Conservation (phyloP, 2,888 invertebrate genomes). For the Athripsodes cinereus region DNA sequence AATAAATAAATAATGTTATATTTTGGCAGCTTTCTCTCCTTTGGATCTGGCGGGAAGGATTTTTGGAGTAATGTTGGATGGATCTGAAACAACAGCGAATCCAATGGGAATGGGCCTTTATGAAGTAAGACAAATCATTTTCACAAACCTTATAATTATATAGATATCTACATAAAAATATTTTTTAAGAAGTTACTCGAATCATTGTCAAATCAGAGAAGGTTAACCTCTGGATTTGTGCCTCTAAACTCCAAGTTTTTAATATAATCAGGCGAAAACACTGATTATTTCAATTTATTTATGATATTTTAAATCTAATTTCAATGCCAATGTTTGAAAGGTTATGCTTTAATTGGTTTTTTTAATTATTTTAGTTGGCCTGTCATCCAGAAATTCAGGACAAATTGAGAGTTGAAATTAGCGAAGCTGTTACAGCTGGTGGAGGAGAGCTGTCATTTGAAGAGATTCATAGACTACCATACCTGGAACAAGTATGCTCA, state of each 20-base stretch:
- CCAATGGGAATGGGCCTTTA: conserved; percentile 2
- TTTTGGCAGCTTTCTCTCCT: neutral
- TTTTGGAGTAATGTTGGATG: conserved; percentile 12
- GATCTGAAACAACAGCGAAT: conserved; percentile 9
- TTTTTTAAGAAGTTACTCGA: too few relatives aligned
- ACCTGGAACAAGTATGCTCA: conserved; percentile 11
- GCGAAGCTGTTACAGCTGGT: neutral
- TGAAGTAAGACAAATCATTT: conserved; percentile 9
- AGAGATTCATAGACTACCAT: conserved; percentile 2
- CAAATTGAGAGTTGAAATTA: conserved; percentile 7
- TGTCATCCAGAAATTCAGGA: conserved; percentile 8
- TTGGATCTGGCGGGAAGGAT: conserved; percentile 11
- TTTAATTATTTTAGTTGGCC: conserved; percentile 4
- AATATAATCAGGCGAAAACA: too few relatives aligned
- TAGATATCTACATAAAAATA: too few relatives aligned
- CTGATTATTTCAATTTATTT: too few relatives aligned
- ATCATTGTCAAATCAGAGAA: too few relatives aligned
- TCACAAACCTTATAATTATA: too few relatives aligned
- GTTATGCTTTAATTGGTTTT: neutral
- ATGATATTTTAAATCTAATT: too few relatives aligned
- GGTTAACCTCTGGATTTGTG: too few relatives aligned
- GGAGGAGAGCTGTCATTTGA: conserved; percentile 4
- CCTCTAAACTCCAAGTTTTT: too few relatives aligned
- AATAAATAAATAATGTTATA: neutral
- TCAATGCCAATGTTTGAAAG: too few relatives aligned